Evolutionary conservation across 1,140 invertebrate genomes (phyloP), one percentile per base, ranked within the genome.

Genomic region (Pseudoatta argentina): DNA sequence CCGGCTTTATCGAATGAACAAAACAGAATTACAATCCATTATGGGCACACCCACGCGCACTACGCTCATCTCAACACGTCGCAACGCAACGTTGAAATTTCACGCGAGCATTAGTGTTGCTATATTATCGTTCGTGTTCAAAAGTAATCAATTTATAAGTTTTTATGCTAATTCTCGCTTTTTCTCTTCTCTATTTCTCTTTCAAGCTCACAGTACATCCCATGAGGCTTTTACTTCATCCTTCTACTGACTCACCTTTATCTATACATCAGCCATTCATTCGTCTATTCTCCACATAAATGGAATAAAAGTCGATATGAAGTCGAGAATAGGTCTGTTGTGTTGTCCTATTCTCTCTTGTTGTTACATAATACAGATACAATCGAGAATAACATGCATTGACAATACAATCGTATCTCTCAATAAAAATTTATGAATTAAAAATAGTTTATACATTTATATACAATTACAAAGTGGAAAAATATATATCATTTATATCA

Each of bases 21-120:
- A 89, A 89, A 89, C 67, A 51, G 64, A 86, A 89, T 89, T 89
- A 67, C 88, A 77, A 78, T 89, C 64, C 27, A 73, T 86, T 87
- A 78, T 24, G 34, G 44, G 12, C 27, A 14, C 39, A 27, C 18
- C 44, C 27, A 44, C 39, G 53, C 12, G 39, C 5, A 18, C 18
- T 27, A 64, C 4, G 30, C 44, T n/a, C 55, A 21, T 51, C 66
- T 69, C 48, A 24, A 55, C 5, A 16, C 55, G 44, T 21, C 10
- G 12, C 27, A 3, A 12, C 1, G 51, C 16, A 71, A 85, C n/a
- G 39, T 44, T 27, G 44, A 63, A 69, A 63, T 75, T 69, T 51
- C 39, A 2, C 10, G 21, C 12, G 10, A 78, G 66, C 24, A 6
- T 64, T 7, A 18, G 0, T n/a, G 61, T 27, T 57, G 27, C 34